Base-by-base conservation (phyloP, 2,888 invertebrate genomes). In the Pristionchus arcanus region DNA sequence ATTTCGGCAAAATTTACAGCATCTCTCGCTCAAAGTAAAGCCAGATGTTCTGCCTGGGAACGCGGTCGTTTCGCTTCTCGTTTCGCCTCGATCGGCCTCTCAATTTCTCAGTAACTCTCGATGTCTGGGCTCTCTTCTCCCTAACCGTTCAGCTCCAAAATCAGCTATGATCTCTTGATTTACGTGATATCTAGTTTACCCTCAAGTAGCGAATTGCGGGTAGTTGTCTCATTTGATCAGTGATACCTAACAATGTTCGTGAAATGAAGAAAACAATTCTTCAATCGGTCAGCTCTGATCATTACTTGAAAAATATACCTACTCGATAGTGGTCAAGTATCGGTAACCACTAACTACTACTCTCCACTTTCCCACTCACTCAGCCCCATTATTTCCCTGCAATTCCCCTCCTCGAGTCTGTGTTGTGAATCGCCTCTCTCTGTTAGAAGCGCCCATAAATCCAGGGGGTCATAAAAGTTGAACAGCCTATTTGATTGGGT, bases 401-500 rank as follows among this genome's bases (percentile, higher is more conserved):
- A 49, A 49, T 49, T 13, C 13, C 42, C 42, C 42, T 9, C 9
- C 42, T 42, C 9, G n/a, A n/a, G 42, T 49, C 42, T 49, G 42
- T 74, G 74, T 74, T 42, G 74, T 74, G 74, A 74, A 37, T 21
- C 37, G 21, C 31, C 74, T 25, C 74, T n/a, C n/a, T 28, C 68
- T 25, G 19, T 31, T 19, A 71, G 19, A 21, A 11, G 74, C 34
- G 81, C 19, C 31, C 81, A 81, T 81, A 81, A 81, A 81, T 81
- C 81, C n/a, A 28, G n/a, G 13, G 81, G 81, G 49, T 81, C 81
- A 81, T 81, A 81, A 81, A 68, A 81, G 81, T 81, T 81, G 81
- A 81, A 81, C 81, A 81, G 81, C 81, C 81, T 81, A 81, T 81
- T 81, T 81, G 81, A 81, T 81, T 81, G 81, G 81, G 13, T 42